phyloP scores from a whole-genome alignment of 2,888 invertebrate genomes.

The Theristus sp. region DNA sequence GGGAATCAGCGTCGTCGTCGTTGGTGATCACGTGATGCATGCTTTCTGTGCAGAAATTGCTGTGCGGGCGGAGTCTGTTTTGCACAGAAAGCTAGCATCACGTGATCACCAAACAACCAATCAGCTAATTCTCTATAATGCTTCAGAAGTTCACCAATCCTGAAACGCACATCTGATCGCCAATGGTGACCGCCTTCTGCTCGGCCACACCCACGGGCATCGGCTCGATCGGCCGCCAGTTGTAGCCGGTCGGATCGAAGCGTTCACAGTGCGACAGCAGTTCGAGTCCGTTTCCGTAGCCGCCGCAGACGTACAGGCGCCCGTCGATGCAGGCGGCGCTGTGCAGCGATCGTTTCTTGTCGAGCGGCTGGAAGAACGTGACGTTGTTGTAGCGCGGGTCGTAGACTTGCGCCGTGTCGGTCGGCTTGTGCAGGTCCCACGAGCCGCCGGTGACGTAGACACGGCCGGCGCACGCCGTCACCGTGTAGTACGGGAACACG shows the following conservation, averaged over 20 bases:
- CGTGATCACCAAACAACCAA: too few relatives aligned
- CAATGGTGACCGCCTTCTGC: too few relatives aligned
- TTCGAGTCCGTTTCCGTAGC: neutral
- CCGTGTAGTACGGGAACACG: neutral
- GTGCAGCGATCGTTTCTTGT: neutral
- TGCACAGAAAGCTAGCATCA: too few relatives aligned
- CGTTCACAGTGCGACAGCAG: neutral
- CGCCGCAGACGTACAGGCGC: neutral
- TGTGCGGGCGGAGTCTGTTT: too few relatives aligned
- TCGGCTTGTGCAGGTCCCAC: neutral
- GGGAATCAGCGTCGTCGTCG: too few relatives aligned
- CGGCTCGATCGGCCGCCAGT: neutral
- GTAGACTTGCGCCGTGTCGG: neutral
- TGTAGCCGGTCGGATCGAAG: neutral
- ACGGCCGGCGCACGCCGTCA: neutral
- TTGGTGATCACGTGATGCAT: too few relatives aligned
- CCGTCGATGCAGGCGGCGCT: neutral
- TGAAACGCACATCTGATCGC: too few relatives aligned
- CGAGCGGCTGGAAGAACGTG: neutral
- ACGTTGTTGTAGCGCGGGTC: neutral
- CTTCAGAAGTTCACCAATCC: too few relatives aligned
- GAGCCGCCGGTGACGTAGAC: neutral
- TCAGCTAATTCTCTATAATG: too few relatives aligned
- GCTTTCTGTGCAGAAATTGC: too few relatives aligned
- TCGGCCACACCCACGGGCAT: neutral